Evolutionary conservation across 2,888 invertebrate species (phyloP), one percentile per base, ranked within the genome.

Genomic region (Drosophila paracracens): DNA sequence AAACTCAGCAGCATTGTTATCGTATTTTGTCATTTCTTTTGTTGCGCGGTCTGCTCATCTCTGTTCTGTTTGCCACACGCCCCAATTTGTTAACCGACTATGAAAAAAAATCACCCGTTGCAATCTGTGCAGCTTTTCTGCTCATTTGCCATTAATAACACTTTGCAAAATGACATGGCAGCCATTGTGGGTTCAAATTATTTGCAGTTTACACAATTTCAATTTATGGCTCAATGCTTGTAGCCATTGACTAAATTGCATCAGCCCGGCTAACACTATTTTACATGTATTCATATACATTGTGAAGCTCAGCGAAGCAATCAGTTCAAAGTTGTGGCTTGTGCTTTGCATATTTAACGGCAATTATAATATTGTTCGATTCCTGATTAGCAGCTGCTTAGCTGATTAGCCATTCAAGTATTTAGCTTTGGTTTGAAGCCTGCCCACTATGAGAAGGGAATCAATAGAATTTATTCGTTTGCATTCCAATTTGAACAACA

Each of bases 111-210:
- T 0, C 11, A 13, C 3, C 13, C 16, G 4, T 33, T 36, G 51
- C 57, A 53, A 51, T 36, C 36, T 43, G 64, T 31, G 52, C 31
- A 31, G 21, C 27, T 31, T n/a, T 51, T 50, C 21, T 29, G 51
- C 52, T 69, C 68, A 78, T 73, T 72, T 66, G 59, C 72, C 54
- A 73, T 74, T 79, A 82, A 82, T 73, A 66, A 66, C 65, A 81
- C 54, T 87, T 73, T 65, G 73, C 33, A 68, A 77, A 64, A 52
- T 40, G 66, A 68, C 52, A 56, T 43, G 60, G 21, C 13, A 60
- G 18, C 51, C 71, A 79, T 69, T 68, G 64, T 58, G 38, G 61
- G 25, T 57, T 52, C 29, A 13, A 61, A 56, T 70, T 68, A 70
- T 43, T 53, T 60, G 36, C 60, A 62, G 56, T 64, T 72, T 29